Conservation (phyloP, 2,797 vertebrate species). For the Euthynnus affinis region DNA sequence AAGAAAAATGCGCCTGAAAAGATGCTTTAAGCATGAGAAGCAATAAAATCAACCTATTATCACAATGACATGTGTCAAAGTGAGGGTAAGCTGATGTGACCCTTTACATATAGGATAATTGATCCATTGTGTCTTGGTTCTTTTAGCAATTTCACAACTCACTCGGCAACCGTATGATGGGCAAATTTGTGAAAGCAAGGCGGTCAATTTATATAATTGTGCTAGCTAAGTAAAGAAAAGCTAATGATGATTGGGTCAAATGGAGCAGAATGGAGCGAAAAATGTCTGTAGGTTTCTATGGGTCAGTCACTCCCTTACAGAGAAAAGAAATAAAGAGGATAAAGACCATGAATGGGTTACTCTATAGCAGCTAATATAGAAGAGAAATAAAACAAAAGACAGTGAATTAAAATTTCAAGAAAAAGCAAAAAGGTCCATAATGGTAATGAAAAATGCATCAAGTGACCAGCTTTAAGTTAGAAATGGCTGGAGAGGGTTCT, state of each 20-base stretch:
- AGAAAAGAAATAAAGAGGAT: slow-evolving; percentile 2
- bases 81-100: background rate
- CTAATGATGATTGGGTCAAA: slow-evolving; percentile 66
- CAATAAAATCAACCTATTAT: slow-evolving; percentile 5
- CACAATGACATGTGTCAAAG: slow-evolving; percentile 14
- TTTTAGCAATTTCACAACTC: slow-evolving; percentile 35
- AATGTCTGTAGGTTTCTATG: slow-evolving; percentile 34
- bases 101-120: slow-evolving; percentile 31
- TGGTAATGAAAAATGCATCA: background rate
- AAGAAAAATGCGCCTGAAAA: background rate
- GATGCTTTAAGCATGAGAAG: background rate
- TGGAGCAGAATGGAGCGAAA: slow-evolving; percentile 44
- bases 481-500: background rate
- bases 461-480: background rate
- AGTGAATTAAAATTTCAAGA: background rate
- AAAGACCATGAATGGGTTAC: slow-evolving; percentile 4
- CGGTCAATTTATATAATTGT: slow-evolving; percentile 50
- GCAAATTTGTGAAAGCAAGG: slow-evolving; percentile 34
- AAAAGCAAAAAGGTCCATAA: background rate
- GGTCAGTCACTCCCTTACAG: slow-evolving; percentile 41
- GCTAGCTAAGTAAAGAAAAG: slow-evolving; percentile 45
- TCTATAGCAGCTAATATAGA: background rate
- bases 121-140: slow-evolving; percentile 16
- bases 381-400: slow-evolving; percentile 7
- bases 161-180: slow-evolving; percentile 2